Conservation (phyloP, 2,797 vertebrate species). For the Choloepus didactylus region DNA sequence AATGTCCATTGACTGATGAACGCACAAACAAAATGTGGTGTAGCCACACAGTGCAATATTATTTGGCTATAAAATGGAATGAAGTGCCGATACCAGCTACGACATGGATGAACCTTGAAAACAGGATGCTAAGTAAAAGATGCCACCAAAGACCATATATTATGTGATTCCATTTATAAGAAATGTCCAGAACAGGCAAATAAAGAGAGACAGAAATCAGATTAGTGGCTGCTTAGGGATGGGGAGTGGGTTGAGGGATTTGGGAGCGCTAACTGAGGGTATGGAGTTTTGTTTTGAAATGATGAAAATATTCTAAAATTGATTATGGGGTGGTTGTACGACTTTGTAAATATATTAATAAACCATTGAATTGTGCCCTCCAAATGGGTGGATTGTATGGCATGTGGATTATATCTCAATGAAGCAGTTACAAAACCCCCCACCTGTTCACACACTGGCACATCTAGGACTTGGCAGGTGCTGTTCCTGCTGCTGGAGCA, state of each 20-base stretch:
- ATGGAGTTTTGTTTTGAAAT: neutral
- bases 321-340: too few relatives aligned
- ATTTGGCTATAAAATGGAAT: neutral
- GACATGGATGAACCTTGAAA: rapidly evolving
- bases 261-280: neutral
- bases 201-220: neutral
- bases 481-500: neutral
- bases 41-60: neutral
- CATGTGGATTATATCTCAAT: neutral
- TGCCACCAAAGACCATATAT: neutral
- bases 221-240: too few relatives aligned
- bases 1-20: neutral
- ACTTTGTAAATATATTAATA: neutral
- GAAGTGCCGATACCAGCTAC: rapidly evolving
- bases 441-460: too few relatives aligned
- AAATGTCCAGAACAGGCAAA: neutral
- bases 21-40: neutral
- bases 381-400: neutral
- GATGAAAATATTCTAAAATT: neutral
- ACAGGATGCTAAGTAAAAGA: neutral
- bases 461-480: neutral
- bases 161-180: neutral
- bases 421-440: neutral
- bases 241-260: too few relatives aligned
- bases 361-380: rapidly evolving